Evolutionary conservation across 2,888 invertebrate genomes (phyloP), one percentile per base, ranked within the genome.

Genomic region (Syrphus vitripennis): DNA sequence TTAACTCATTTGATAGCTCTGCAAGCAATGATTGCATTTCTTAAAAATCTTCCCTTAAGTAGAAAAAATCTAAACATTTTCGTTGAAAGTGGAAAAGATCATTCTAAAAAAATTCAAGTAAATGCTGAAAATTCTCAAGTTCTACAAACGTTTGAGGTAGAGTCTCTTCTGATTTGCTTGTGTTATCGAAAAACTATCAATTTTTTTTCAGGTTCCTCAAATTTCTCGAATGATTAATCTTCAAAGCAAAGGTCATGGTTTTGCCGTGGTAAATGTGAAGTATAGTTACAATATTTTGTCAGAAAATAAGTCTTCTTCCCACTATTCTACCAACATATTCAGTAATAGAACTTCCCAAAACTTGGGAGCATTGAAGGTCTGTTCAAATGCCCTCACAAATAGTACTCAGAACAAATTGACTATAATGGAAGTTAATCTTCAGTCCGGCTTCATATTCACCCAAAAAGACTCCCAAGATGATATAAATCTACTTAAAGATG

Each of bases 121-220:
- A 96, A 95, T 89, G 94, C 94, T 70, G 95, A 95, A 74, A 98
- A 97, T 90, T 94, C 96, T 0, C 95, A 98, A 93, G 95, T 97
- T 72, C 94, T 97, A 40, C 98, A 98, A 91, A 95, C 95, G 88
- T 94, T 95, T 88, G 94, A 95, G 84, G 96, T 96, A n/a, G 92
- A 84, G 70, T 81, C n/a, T 10, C 3, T 63, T 10, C 0, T 16
- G 1, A 42, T 29, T 65, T 31, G 87, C 6, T 42, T n/a, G 0
- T 3, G n/a, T n/a, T n/a, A n/a, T n/a, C n/a, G n/a, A n/a, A n/a
- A n/a, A n/a, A n/a, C n/a, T n/a, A n/a, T n/a, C n/a, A n/a, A n/a
- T n/a, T n/a, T 24, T n/a, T n/a, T 1, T 34, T 2, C 9, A 67
- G 67, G 21, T 37, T 10, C 50, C 55, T 1, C n/a, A n/a, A 57